Conservation (phyloP, 2,113 vertebrate genomes). For the Eudyptes chrysolophus region DNA sequence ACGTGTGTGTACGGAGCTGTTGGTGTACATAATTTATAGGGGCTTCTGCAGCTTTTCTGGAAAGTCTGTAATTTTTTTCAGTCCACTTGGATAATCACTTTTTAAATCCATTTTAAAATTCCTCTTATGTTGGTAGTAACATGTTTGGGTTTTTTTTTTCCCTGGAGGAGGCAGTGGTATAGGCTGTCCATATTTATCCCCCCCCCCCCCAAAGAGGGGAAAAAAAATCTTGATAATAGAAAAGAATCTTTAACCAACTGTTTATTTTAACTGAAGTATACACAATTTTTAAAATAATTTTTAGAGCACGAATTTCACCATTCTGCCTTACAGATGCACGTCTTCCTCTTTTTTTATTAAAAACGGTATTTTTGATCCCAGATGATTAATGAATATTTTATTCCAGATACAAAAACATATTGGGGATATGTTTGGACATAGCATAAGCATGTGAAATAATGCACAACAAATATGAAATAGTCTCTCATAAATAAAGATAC, state of each 20-base stretch:
- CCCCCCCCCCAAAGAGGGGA: no score
- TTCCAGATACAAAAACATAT: neutral
- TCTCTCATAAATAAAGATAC: constrained; percentile 11
- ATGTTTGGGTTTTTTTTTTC: neutral
- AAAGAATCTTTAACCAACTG: neutral
- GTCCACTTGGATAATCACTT: neutral
- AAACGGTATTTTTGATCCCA: neutral
- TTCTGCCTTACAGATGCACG: neutral
- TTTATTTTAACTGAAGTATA: neutral
- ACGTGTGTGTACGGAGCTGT: accelerated
- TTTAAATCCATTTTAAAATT: neutral
- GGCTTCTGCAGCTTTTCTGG: neutral
- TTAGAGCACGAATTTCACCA: neutral
- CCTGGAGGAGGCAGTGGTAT: neutral
- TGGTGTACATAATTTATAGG: accelerated
- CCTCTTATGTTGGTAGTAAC: neutral
- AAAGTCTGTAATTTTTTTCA: neutral
- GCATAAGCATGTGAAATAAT: neutral
- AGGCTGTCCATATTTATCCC: neutral
- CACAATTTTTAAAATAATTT: neutral
- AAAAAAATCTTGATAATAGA: neutral
- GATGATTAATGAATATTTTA: neutral
- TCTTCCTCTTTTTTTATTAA: neutral
- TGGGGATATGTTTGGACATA: neutral
- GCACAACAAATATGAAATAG: neutral